These are phyloP conservation scores for Megastigmus dorsalis DNA, from an alignment of 2,888 invertebrate genomes.

Conservation along the genomic window DNA sequence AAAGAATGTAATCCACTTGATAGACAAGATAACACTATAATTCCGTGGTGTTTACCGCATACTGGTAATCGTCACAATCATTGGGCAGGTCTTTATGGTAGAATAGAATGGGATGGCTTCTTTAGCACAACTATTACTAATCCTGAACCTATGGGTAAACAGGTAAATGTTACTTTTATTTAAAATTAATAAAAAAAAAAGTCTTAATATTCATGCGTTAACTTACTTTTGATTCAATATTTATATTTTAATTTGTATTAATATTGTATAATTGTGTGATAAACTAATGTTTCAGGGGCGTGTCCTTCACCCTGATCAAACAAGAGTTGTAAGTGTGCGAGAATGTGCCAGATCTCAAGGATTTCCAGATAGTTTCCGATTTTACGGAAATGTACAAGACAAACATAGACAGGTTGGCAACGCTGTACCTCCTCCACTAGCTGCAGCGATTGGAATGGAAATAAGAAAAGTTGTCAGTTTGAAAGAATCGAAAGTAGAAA, in stretches of 20 bases:
- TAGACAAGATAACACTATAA: slow-evolving; percentile 87
- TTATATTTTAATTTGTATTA: neutral
- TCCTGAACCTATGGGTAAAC: slow-evolving; percentile 94
- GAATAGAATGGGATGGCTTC: slow-evolving; percentile 89
- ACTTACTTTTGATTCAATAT: too few relatives aligned
- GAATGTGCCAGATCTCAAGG: slow-evolving; percentile 93
- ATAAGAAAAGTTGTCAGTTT: slow-evolving; percentile 76
- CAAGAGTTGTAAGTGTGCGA: slow-evolving; percentile 88
- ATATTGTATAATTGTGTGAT: neutral
- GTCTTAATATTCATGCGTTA: too few relatives aligned
- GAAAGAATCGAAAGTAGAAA: slow-evolving; percentile 28
- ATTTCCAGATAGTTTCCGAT: slow-evolving; percentile 85
- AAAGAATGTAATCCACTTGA: slow-evolving; percentile 81
- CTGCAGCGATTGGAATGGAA: slow-evolving; percentile 84
- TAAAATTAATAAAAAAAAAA: too few relatives aligned
- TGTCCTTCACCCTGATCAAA: slow-evolving; percentile 87
- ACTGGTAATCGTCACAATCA: slow-evolving; percentile 90
- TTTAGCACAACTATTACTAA: slow-evolving; percentile 90
- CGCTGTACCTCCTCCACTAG: slow-evolving; percentile 90
- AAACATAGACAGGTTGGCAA: slow-evolving; percentile 91
- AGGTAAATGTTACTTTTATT: too few relatives aligned
- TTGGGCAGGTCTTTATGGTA: slow-evolving; percentile 90
- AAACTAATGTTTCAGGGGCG: slow-evolving; percentile 77
- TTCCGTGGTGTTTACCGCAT: slow-evolving; percentile 93
- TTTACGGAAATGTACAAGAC: slow-evolving; percentile 85